Percentiles rank a stretch among this genome's conserved stretches.
These are phyloP conservation scores for Conus betulinus DNA, from an alignment of 1,140 invertebrate species.

Conservation along the genomic window DNA sequence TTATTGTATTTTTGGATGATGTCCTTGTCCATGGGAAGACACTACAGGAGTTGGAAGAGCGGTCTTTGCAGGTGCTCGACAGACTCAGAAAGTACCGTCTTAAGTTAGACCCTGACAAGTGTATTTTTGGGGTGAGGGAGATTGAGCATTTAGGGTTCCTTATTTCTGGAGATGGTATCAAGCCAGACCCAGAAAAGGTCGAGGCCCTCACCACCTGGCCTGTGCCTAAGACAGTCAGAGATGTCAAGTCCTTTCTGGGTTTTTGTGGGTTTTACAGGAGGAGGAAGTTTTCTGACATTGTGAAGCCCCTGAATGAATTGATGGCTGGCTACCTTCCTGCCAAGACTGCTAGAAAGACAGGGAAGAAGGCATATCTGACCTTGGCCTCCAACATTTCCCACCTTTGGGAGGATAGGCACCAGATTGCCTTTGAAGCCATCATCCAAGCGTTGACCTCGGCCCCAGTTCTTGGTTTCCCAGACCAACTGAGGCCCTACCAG, in stretches of 20 bases:
- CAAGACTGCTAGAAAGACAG: neutral
- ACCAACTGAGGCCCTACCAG: neutral
- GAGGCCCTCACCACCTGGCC: neutral
- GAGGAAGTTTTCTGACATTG: neutral
- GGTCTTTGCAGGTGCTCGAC: neutral
- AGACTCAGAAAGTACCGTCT: neutral
- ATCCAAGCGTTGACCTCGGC: neutral
- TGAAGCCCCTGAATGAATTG: neutral
- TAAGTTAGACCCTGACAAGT: neutral
- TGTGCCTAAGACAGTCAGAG: no score
- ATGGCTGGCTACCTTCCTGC: neutral
- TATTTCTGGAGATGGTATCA: no score
- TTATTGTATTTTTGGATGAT: neutral
- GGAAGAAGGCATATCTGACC: neutral
- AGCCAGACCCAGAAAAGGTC: neutral
- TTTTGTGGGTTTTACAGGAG: neutral
- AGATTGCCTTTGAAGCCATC: neutral
- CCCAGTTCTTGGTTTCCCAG: neutral
- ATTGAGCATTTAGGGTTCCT: no score
- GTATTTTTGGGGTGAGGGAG: no score
- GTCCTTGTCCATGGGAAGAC: neutral
- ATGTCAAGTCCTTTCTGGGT: neutral
- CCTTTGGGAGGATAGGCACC: neutral
- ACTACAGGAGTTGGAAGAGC: constrained; percentile 1
- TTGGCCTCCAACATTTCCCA: neutral